Conservation (phyloP, 2,113 vertebrate species). For the Hypanus sabinus region DNA sequence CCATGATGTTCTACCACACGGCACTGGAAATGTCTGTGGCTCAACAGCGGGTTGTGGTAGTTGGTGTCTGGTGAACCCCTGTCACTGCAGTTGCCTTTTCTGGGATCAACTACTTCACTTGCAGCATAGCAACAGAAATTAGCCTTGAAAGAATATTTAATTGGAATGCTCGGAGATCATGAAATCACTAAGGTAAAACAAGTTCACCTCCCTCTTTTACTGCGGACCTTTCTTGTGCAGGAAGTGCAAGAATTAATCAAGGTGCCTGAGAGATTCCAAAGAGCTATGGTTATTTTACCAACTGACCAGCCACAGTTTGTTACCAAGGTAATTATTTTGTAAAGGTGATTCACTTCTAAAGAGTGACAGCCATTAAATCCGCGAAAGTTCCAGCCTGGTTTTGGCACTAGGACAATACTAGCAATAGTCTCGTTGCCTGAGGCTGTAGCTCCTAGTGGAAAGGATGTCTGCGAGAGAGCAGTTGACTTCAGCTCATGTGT, state of each 20-base stretch:
- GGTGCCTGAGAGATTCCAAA: neutral
- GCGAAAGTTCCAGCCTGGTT: neutral
- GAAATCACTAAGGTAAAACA: too few relatives aligned
- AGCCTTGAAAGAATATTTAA: too few relatives aligned
- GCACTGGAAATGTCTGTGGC: too few relatives aligned
- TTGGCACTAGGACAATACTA: neutral
- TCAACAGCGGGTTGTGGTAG: too few relatives aligned
- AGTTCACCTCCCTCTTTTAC: neutral
- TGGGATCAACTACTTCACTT: neutral
- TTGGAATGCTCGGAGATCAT: too few relatives aligned
- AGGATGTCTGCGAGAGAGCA: neutral
- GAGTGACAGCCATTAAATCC: neutral
- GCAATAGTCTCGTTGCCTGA: neutral
- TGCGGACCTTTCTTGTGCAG: neutral
- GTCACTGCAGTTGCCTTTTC: too few relatives aligned
- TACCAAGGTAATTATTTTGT: neutral
- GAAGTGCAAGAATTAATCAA: neutral
- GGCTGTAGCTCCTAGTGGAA: neutral
- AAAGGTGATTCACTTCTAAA: neutral
- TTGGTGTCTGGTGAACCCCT: too few relatives aligned
- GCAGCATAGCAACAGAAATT: neutral
- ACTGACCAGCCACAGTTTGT: neutral
- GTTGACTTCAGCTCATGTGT: neutral
- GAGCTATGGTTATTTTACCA: neutral
- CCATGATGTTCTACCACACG: too few relatives aligned